phyloP scores from a whole-genome alignment of 2,113 vertebrate species.

The Condylura cristata region DNA sequence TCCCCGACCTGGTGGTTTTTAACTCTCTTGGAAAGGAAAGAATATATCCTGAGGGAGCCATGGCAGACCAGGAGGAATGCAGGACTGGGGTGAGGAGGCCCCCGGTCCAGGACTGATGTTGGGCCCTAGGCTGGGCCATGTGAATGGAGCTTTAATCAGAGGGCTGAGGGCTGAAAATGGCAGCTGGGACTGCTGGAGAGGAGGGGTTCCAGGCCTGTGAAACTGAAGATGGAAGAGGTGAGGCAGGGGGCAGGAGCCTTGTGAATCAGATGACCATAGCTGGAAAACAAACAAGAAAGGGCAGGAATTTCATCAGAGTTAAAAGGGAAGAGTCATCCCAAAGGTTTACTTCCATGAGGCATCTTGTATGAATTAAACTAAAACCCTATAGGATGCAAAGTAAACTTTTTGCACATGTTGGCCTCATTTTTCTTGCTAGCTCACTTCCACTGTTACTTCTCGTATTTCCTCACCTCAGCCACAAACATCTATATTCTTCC shows the following conservation, averaged over 20 bases:
- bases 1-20: background rate
- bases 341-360: background rate
- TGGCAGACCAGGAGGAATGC: background rate
- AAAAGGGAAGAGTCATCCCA: background rate
- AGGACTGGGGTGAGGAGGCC: background rate
- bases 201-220: no score
- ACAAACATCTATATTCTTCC: background rate
- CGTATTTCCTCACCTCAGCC: background rate
- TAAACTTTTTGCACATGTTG: background rate
- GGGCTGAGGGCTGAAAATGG: fast-evolving
- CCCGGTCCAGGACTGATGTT: background rate
- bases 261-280: background rate
- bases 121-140: background rate
- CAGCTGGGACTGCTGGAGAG: background rate
- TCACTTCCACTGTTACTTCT: background rate
- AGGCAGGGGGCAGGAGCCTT: background rate
- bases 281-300: background rate
- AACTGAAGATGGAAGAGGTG: background rate
- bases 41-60: background rate
- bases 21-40: background rate
- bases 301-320: background rate
- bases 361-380: background rate
- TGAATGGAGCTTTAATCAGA: background rate
- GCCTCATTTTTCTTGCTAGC: background rate
- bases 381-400: background rate